Evolutionary conservation across 2,113 vertebrate species (phyloP), one percentile per base, ranked within the genome.

Genomic region (Tragulus kanchil): DNA sequence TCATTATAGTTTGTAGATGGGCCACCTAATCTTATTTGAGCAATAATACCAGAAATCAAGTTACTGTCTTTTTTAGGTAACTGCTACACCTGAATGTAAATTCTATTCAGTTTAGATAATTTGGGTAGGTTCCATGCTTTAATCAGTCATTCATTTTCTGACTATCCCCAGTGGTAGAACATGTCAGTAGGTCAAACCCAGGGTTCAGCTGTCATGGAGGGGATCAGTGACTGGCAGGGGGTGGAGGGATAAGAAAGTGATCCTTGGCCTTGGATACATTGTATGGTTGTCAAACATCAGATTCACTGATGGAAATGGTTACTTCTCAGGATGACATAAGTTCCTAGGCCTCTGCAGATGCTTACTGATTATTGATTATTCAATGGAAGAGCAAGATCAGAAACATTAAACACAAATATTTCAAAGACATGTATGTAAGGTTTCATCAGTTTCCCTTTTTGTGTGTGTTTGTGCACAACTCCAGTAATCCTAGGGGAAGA

Each of bases 351-450:
- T 94, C 54, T 79, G 42, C 71, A 62, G 71, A 48, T 21, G 25
- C 5, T 21, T 95, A 92, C 42, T 79, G 19, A 75, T 23, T 42
- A 61, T 45, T 89, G 78, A 83, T 88, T 85, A 96, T 10, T 58
- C 45, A 58, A 21, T 67, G 52, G 94, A 56, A 25, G 77, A 88
- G 10, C 10, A 90, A 96, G 48, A 13, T 82, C 88, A 95, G 91
- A 91, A 92, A 83, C 36, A 52, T 62, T 84, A 61, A 93, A 13
- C 31, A 92, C 21, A 92, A 69, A 45, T 89, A 85, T 88, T 90
- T 85, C 1, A 89, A 90, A 92, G 89, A 84, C 31, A 75, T 19
- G 14, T 54, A 19, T 13, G 11, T 8, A 73, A 31, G 48, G 21
- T 71, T 48, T 94, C n/a, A 83, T 90, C 23, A 64, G 2, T 88